phyloP scores from a whole-genome alignment of 2,113 vertebrate species.

The Trachemys scripta region DNA sequence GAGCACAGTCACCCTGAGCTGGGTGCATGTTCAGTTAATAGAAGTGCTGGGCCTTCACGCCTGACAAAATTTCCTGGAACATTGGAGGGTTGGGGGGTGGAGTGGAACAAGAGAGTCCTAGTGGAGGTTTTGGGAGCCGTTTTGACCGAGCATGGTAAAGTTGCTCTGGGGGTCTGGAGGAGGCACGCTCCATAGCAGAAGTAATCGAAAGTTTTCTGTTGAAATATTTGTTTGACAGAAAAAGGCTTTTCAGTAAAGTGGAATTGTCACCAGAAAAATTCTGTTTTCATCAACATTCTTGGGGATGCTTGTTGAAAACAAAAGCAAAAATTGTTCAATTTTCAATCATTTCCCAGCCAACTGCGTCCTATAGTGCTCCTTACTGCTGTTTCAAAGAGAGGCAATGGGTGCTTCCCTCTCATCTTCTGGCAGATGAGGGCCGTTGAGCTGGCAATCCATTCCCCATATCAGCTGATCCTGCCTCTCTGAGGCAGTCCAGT shows the following conservation, averaged over 20 bases:
- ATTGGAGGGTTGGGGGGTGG: not conserved
- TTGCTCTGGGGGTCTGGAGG: not conserved
- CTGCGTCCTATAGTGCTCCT: not conserved
- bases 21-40: not conserved
- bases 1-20: not conserved
- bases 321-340: not conserved
- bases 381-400: not conserved
- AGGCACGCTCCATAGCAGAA: constrained; percentile 16
- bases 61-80: constrained; percentile 50
- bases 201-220: not conserved
- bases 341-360: not conserved
- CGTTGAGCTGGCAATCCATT: not conserved
- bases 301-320: not conserved
- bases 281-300: not conserved
- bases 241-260: not conserved
- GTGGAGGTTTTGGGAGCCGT: not conserved
- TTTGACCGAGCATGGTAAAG: not conserved
- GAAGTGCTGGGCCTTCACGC: constrained; percentile 29
- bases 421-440: not conserved
- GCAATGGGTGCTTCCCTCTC: not conserved
- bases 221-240: not conserved
- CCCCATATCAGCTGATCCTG: not conserved
- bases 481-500: not conserved
- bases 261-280: constrained; percentile 10
- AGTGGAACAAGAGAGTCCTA: not conserved